Conservation (phyloP, 1,140 invertebrate species). For the Drusus annulatus region DNA sequence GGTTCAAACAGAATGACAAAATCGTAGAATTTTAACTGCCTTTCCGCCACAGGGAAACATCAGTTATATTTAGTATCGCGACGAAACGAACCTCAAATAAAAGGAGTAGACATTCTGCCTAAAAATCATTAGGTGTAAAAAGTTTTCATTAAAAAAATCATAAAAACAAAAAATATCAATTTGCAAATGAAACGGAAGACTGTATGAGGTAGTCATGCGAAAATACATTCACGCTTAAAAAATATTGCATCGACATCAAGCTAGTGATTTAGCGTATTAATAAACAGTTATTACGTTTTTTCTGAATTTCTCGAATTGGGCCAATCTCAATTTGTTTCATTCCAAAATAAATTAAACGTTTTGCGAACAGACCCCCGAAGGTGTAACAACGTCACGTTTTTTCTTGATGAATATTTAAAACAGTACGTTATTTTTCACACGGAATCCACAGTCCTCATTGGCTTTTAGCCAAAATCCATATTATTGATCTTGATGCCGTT, state of each 20-base stretch:
- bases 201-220: too few relatives aligned
- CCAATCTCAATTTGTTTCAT: background rate
- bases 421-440: background rate
- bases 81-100: too few relatives aligned
- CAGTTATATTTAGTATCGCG: too few relatives aligned
- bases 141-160: too few relatives aligned
- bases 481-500: background rate
- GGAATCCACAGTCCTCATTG: background rate
- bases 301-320: background rate
- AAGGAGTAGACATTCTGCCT: too few relatives aligned
- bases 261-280: too few relatives aligned
- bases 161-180: too few relatives aligned
- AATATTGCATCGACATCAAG: too few relatives aligned
- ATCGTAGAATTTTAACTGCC: background rate
- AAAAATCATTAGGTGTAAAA: too few relatives aligned
- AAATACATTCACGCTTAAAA: too few relatives aligned
- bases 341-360: background rate
- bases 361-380: background rate
- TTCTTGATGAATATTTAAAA: constrained; percentile 5
- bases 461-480: background rate
- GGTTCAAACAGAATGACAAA: background rate
- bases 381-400: constrained; percentile 19
- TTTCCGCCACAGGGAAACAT: background rate
- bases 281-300: too few relatives aligned
- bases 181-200: too few relatives aligned